Base-by-base conservation (phyloP, 2,797 vertebrate species). In the Brotogeris chrysoptera region DNA sequence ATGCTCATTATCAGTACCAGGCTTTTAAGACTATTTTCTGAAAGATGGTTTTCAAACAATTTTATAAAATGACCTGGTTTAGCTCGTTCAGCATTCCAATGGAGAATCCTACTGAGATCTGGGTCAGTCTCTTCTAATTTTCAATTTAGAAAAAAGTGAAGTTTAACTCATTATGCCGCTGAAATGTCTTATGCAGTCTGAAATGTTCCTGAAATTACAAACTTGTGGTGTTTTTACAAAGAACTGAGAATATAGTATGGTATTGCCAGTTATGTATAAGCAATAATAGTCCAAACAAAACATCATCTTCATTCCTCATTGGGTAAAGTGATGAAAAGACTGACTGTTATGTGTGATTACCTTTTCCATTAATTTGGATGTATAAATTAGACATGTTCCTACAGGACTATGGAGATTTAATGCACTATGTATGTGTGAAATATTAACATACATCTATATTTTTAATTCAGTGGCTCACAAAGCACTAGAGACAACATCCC, bases 261-360 rank as follows among this genome's bases (percentile, higher is more conserved):
- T 60, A 74, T 84, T 84, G 92, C 77, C 80, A 91, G 78, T 78
- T 87, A 80, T 38, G 60, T 88, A 81, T 66, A 84, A 80, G 87
- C 82, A 92, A 79, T 72, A 86, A 83, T 10, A 92, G 61, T 46
- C 77, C 74, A 87, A 95, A 90, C 44, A 90, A 95, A 95, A 93
- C 8, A 90, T 30, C 49, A 27, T 71, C 68, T 92, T 92, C 78
- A 73, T 90, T 95, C 47, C 38, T 94, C 71, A 50, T 27, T 71
- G 71, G 27, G 50, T 88, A 92, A 80, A 90, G 73, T 77, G 83
- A 95, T 93, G 80, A 95, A 95, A 94, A 96, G 90, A 64, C 66
- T 80, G 72, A 82, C 84, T 91, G 78, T 52, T 94, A 64, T 5
- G 38, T 64, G 38, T 50, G 91, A 94, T 90, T 94, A 87, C 36